Percentiles rank a stretch among this genome's conserved stretches.
These are phyloP conservation scores for Ptycholaimellus sp. DNA, from an alignment of 2,888 invertebrate species.

Conservation along the genomic window DNA sequence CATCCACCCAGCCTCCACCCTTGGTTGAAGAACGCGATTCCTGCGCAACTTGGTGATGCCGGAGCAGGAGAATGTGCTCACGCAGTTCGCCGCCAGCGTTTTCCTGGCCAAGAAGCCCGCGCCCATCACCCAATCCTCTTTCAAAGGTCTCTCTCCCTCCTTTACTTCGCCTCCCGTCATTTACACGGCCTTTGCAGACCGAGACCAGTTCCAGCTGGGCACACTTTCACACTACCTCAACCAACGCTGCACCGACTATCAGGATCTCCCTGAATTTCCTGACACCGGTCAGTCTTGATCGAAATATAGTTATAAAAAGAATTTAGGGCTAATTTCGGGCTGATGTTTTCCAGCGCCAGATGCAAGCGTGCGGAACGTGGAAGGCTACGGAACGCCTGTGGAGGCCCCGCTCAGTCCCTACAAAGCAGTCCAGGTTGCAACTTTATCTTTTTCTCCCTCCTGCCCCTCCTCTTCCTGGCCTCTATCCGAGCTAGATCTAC, in stretches of 20 bases:
- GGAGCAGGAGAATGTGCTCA: slow-evolving; percentile 26
- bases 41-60: slow-evolving; percentile 52
- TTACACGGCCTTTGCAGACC: slow-evolving; percentile 33
- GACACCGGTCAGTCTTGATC: slow-evolving; percentile 42
- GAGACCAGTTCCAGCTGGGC: slow-evolving; percentile 68
- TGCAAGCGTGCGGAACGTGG: too few species aligned
- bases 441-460: too few species aligned
- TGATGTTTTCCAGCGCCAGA: too few species aligned
- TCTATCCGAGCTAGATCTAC: too few species aligned
- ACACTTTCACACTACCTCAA: slow-evolving; percentile 83
- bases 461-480: too few species aligned
- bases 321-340: too few species aligned
- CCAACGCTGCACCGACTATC: slow-evolving; percentile 57
- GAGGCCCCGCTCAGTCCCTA: too few species aligned
- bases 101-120: slow-evolving; percentile 79
- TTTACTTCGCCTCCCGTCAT: not conserved
- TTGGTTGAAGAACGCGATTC: slow-evolving; percentile 43
- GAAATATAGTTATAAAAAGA: too few species aligned
- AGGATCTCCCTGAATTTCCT: slow-evolving; percentile 62
- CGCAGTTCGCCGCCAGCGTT: slow-evolving; percentile 43
- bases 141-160: slow-evolving; percentile 24
- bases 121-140: slow-evolving; percentile 52
- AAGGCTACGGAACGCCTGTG: too few species aligned
- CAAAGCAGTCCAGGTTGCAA: too few species aligned
- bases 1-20: not conserved